Evolutionary conservation across 2,113 vertebrate species (phyloP).

Genomic region (Psilopsiagon aurifrons): DNA sequence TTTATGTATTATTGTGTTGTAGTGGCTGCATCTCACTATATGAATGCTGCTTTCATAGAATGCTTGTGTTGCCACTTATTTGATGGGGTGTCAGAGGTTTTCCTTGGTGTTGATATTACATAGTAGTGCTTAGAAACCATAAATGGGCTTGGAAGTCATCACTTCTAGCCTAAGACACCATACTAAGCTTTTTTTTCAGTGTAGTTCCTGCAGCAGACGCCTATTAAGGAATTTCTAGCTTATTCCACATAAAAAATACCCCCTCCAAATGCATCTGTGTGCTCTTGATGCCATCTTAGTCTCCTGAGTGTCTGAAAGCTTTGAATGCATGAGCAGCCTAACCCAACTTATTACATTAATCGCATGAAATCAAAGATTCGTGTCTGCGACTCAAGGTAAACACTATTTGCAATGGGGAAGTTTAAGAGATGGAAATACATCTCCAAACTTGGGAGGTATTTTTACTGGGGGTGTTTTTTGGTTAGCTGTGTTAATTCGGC

Average conservation of each 20-base stretch:
- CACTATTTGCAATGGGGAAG: neutral
- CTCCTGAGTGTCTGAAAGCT: neutral
- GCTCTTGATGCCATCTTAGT: neutral
- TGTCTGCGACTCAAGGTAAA: neutral
- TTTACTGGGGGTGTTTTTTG: neutral
- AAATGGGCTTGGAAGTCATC: neutral
- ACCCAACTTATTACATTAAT: neutral
- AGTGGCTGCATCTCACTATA: neutral
- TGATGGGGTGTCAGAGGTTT: neutral
- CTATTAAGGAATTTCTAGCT: neutral
- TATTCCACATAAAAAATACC: neutral
- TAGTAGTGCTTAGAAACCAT: neutral
- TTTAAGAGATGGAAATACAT: neutral
- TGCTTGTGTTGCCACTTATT: neutral
- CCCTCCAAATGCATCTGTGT: neutral
- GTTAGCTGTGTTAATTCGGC: neutral
- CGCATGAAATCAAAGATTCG: neutral
- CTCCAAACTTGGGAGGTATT: neutral
- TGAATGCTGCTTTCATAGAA: neutral
- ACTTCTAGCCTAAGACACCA: neutral
- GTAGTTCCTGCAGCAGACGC: neutral
- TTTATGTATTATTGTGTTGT: neutral
- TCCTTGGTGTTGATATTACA: neutral
- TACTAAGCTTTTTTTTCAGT: neutral
- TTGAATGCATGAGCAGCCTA: neutral